Evolutionary conservation across 2,797 vertebrate species (phyloP), one percentile per base, ranked within the genome.

Genomic region (Bradypodion ventrale): DNA sequence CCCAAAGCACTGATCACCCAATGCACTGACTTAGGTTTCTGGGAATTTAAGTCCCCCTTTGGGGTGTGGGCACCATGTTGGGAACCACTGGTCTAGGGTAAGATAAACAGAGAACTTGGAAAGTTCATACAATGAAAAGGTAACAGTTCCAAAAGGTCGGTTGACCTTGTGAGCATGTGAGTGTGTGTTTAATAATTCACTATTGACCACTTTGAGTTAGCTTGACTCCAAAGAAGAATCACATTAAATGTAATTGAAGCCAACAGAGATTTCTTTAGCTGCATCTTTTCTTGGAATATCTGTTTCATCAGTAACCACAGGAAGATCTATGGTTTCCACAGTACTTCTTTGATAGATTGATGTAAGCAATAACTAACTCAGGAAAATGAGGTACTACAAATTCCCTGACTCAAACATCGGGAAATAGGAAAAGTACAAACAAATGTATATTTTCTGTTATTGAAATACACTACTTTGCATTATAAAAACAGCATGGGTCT

Each of bases 311-410:
- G 78, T 40, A 83, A 68, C 49, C 90, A 27, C 27, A 0, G 0
- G 5, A 66, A 87, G 60, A 88, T 89, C 87, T 93, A 80, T 87
- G 75, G 23, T 84, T 89, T 81, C 85, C 37, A 77, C 40, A 87
- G 86, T 90, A 87, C 4, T 88, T 84, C 66, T 44, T 76, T 74
- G 59, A 85, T 78, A 92, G 80, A 93, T 85, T 90, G 90, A 92
- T 88, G 82, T 66, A 80, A 87, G 44, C 84, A 92, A 91, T 93
- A 91, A 92, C 75, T 56, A 19, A 81, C 83, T 84, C 63, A 91
- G 81, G 83, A 95, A 93, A 90, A 68, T 75, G 83, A 92, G 85
- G 70, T 72, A 87, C 79, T 78, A 88, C 65, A 7, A 88, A 80
- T 70, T 85, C 52, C 85, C 40, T 69, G 21, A 13, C 85, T 72